Evolutionary conservation across 2,888 invertebrate species (phyloP), one percentile per base, ranked within the genome.

Genomic region (Ametastegia equiseti): DNA sequence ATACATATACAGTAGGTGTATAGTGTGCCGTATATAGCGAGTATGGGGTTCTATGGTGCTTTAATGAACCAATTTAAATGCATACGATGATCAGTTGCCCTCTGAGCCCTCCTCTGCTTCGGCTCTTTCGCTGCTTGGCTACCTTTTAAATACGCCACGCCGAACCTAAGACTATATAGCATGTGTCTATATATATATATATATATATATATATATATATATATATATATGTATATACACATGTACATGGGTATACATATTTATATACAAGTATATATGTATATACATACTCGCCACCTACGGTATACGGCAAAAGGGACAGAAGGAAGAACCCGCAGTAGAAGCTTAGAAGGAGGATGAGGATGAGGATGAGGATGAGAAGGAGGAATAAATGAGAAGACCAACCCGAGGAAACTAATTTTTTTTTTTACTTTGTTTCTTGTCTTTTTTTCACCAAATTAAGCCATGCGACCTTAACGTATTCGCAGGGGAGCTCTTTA

Each of bases 61-160:
- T 91, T 91, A 91, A 91, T 91, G 91, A 91, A 91, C 91, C 91
- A 91, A 91, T 91, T 91, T 91, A 91, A 91, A 91, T 91, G 91
- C 91, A 91, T 91, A 90, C 91, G 91, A 91, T 91, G 91, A 91
- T 91, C 91, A 90, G 91, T 91, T 91, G 90, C 91, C 91, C 90
- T 90, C 90, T 89, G 88, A 89, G 88, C 89, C 89, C 89, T 89
- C 71, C 42, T 67, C 42, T 86, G 83, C 84, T 85, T 85, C 86
- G 85, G 85, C 85, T 84, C 87, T 87, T 88, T 86, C 87, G 86
- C 82, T 84, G 86, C 87, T 84, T 85, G 84, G 86, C 87, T 88
- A 87, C 86, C 86, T 87, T 87, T 87, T 85, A 78, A 78, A 78
- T 87, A 86, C 85, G 85, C 85, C 85, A 86, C 85, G 86, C 87